These are phyloP conservation scores for Phoeniculus purpureus DNA, from an alignment of 2,797 vertebrate genomes.

Conservation along the genomic window DNA sequence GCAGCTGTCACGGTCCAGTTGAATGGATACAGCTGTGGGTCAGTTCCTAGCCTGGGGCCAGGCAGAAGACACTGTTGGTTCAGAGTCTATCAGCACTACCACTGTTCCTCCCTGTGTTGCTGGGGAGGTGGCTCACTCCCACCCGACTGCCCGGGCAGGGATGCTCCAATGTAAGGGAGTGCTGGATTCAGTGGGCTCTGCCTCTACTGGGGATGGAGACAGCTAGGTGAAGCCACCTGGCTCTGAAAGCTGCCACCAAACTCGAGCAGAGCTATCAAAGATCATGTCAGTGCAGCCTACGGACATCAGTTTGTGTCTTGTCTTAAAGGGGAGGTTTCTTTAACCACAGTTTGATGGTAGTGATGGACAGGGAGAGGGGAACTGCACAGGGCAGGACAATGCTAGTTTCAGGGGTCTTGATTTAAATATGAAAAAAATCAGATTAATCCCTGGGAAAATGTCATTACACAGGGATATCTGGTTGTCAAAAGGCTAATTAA, in stretches of 20 bases:
- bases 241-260: neutral
- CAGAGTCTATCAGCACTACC: neutral
- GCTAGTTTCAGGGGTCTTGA: neutral
- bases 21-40: rapidly evolving
- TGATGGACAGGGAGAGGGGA: neutral
- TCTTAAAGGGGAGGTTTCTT: constrained; percentile 18
- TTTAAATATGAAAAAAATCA: neutral
- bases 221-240: constrained; percentile 42
- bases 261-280: neutral
- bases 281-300: neutral
- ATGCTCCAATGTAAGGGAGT: neutral
- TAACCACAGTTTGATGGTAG: neutral
- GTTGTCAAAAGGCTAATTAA: neutral
- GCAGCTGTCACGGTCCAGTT: rapidly evolving
- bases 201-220: neutral
- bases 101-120: rapidly evolving
- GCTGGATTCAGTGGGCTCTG: neutral
- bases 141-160: neutral
- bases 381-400: neutral
- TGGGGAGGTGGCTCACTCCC: rapidly evolving
- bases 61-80: neutral
- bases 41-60: neutral
- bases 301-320: neutral
- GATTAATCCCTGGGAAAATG: neutral
- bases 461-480: neutral